Percentiles rank a stretch among this genome's conserved stretches.
phyloP scores from a whole-genome alignment of 2,888 invertebrate genomes.

The Volucella bombylans region DNA sequence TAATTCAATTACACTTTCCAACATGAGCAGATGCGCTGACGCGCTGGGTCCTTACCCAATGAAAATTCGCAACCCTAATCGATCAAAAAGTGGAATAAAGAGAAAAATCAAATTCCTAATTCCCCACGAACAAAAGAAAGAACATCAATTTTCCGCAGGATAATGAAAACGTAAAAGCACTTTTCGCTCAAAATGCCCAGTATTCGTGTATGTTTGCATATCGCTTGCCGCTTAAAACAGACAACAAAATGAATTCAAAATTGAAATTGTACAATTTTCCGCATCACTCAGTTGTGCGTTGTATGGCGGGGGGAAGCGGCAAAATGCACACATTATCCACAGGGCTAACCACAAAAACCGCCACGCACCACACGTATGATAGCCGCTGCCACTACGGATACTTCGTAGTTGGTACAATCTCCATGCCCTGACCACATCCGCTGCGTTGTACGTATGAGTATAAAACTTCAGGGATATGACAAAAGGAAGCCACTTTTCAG shows the following conservation, averaged over 20 bases:
- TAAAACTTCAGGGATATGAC: slow-evolving; percentile 24
- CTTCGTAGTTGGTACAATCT: background rate
- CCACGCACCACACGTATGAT: slow-evolving; percentile 15
- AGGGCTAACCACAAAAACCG: slow-evolving; percentile 59
- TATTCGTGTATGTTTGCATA: too few species aligned
- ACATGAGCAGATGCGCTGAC: slow-evolving; percentile 4
- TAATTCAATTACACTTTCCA: slow-evolving; percentile 22
- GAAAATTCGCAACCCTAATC: too few species aligned
- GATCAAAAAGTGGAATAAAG: slow-evolving; percentile 1
- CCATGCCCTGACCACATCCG: background rate
- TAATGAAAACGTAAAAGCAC: slow-evolving; percentile 45
- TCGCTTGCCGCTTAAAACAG: slow-evolving; percentile 16
- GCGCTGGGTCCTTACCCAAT: background rate
- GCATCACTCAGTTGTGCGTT: slow-evolving; percentile 62
- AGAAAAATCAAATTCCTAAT: slow-evolving; percentile 6
- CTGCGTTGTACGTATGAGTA: background rate
- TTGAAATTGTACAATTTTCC: slow-evolving; percentile 69
- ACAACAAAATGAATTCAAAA: slow-evolving; percentile 58
- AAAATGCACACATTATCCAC: slow-evolving; percentile 61
- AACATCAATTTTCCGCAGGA: slow-evolving; percentile 17
- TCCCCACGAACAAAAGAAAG: slow-evolving; percentile 30
- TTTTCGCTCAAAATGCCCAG: slow-evolving; percentile 29
- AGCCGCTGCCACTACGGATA: background rate
- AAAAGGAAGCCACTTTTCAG: slow-evolving; percentile 63
- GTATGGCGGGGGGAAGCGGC: slow-evolving; percentile 46